phyloP scores from a whole-genome alignment of 2,888 invertebrate genomes.

The Drosophila lacicola region DNA sequence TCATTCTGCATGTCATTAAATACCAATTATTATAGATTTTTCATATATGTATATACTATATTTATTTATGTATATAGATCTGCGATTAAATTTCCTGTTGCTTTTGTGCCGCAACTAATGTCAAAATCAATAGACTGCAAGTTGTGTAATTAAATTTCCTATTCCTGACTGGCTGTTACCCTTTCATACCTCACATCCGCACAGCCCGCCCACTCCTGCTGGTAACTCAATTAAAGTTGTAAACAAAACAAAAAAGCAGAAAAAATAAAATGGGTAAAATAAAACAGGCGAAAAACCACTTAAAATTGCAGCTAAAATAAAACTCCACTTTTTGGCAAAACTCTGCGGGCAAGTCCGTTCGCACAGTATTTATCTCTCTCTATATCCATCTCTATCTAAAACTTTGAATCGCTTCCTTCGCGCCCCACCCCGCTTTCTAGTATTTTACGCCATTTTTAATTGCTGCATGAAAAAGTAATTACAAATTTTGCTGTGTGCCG shows the following conservation, averaged over 20 bases:
- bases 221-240: slow-evolving; percentile 59
- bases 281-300: slow-evolving; percentile 58
- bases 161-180: neutral
- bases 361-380: slow-evolving; percentile 41
- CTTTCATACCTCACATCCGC: neutral
- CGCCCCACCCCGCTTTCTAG: slow-evolving; percentile 34
- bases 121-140: slow-evolving; percentile 54
- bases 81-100: slow-evolving; percentile 4
- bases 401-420: slow-evolving; percentile 18
- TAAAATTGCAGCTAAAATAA: slow-evolving; percentile 58
- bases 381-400: slow-evolving; percentile 36
- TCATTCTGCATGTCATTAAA: slow-evolving; percentile 63
- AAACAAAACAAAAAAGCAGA: slow-evolving; percentile 16
- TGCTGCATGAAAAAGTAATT: slow-evolving; percentile 80
- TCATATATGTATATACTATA: slow-evolving; percentile 1
- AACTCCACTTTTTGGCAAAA: slow-evolving; percentile 48
- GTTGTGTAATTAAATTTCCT: slow-evolving; percentile 40
- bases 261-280: neutral
- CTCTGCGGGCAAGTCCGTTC: slow-evolving; percentile 40
- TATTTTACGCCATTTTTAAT: slow-evolving; percentile 79
- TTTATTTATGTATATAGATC: neutral
- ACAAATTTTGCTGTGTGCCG: slow-evolving; percentile 62
- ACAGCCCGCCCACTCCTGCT: neutral
- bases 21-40: slow-evolving; percentile 60
- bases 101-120: slow-evolving; percentile 31